A percentile compares a stretch with the other conserved stretches of the same genome.
These are phyloP conservation scores for Hephaestus fuliginosus DNA, from an alignment of 2,797 vertebrate genomes.

Conservation along the genomic window DNA sequence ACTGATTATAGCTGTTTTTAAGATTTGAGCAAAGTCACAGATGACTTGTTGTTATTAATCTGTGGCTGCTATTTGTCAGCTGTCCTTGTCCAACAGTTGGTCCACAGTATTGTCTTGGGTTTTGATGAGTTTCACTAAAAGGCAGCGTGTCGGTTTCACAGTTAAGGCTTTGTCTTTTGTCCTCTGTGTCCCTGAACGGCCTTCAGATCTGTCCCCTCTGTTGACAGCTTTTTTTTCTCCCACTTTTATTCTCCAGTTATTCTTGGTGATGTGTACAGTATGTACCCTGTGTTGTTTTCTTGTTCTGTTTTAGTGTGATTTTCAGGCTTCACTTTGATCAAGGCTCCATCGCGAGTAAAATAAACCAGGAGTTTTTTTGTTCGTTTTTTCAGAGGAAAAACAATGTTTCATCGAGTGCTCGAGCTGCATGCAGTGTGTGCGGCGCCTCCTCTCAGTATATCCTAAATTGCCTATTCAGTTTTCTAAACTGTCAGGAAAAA, in stretches of 20 bases:
- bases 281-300: not conserved
- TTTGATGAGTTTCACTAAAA: slow-evolving; percentile 16
- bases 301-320: slow-evolving; percentile 31
- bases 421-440: slow-evolving; percentile 26
- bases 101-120: not conserved
- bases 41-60: not conserved
- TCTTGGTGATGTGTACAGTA: slow-evolving; percentile 11
- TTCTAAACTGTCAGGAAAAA: slow-evolving; percentile 40
- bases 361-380: slow-evolving; percentile 24
- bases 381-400: slow-evolving; percentile 27
- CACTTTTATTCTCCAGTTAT: slow-evolving; percentile 24
- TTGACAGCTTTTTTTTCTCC: not conserved
- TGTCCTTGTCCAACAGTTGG: slow-evolving; percentile 6
- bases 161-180: not conserved
- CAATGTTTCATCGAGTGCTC: slow-evolving; percentile 45
- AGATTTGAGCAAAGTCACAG: not conserved
- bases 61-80: not conserved
- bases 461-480: slow-evolving; percentile 40
- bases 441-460: not conserved
- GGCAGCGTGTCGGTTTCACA: slow-evolving; percentile 17
- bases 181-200: slow-evolving; percentile 19
- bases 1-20: not conserved
- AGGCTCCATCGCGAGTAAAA: slow-evolving; percentile 29
- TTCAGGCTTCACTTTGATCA: slow-evolving; percentile 54
- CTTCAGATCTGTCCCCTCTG: slow-evolving; percentile 40